Base-by-base conservation (phyloP, 2,888 invertebrate genomes). In the Hedya salicella region DNA sequence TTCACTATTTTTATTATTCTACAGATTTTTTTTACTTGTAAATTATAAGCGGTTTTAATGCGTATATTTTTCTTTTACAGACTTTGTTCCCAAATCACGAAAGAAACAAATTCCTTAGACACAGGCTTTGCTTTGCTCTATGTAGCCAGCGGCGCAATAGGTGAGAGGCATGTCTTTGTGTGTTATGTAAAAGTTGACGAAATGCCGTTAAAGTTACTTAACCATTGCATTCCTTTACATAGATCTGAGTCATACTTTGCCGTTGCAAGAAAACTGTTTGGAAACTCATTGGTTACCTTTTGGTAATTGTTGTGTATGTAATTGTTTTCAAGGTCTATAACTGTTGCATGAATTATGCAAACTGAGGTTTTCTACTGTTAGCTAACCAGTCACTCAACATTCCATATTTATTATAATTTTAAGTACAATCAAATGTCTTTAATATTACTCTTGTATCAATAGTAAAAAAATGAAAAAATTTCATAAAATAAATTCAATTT, bases 41-140 rank as follows among this genome's bases (percentile, higher is more conserved):
- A 36, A 36, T 36, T 8, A 13, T 14, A 1, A 36, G 14, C 30
- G 30, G 61, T 40, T 42, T 25, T 17, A 49, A 59, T 39, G 54
- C 68, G 57, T 61, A 66, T 69, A 62, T 69, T 59, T 74, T 56
- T n/a, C 32, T 9, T 76, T 88, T 89, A 73, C 88, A 92, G 91
- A 67, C 76, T 89, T 75, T 89, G 88, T 79, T 86, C 85, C 72
- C 88, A 89, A 83, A 80, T 89, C 77, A 81, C 77, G 74, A 86
- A 87, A 85, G 85, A 87, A 74, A 84, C 85, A 69, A 85, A 83
- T 77, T 85, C 85, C 71, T 83, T 91, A 75, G 87, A 87, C 70
- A 85, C 81, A 80, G 87, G 90, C 82, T 88, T 92, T 85, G 87
- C 87, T 75, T 84, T 91, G 80, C 83, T 91, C 79, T 89, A 88